phyloP scores from a whole-genome alignment of 2,888 invertebrate genomes.

The Eupithecia tripunctaria region DNA sequence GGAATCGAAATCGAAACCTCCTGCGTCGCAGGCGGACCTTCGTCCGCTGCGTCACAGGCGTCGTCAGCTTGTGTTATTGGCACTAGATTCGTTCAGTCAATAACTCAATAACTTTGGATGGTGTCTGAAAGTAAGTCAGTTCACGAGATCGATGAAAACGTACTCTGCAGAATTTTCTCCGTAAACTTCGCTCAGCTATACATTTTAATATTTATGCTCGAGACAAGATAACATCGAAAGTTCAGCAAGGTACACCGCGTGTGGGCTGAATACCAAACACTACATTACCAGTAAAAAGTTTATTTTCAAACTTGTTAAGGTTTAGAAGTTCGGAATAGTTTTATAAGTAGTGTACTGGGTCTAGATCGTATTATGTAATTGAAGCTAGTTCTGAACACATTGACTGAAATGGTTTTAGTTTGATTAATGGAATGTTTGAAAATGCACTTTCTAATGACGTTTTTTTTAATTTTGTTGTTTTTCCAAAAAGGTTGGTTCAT shows the following conservation, averaged over 20 bases:
- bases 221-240: slow-evolving; percentile 21
- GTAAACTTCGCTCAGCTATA: slow-evolving; percentile 10
- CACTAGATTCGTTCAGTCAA: background rate
- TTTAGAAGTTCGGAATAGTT: slow-evolving; percentile 47
- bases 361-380: slow-evolving; percentile 17
- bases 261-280: slow-evolving; percentile 51
- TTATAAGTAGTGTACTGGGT: slow-evolving; percentile 38
- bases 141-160: background rate
- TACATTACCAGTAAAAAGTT: slow-evolving; percentile 52
- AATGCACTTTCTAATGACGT: background rate
- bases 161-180: background rate
- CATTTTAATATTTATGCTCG: slow-evolving; percentile 28
- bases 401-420: background rate
- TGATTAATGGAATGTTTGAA: background rate
- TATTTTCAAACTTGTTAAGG: slow-evolving; percentile 54
- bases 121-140: background rate
- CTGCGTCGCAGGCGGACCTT: too few relatives aligned
- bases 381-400: background rate
- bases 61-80: too few relatives aligned
- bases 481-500: too few relatives aligned
- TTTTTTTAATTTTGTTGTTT: too few relatives aligned
- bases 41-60: too few relatives aligned
- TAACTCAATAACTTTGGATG: background rate
- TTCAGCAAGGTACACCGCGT: slow-evolving; percentile 20
- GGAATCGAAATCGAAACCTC: too few relatives aligned